A percentile compares a stretch with the other conserved stretches of the same genome.
These are phyloP conservation scores for Podotricha telesiphe DNA, from an alignment of 2,888 invertebrate species.

Conservation along the genomic window DNA sequence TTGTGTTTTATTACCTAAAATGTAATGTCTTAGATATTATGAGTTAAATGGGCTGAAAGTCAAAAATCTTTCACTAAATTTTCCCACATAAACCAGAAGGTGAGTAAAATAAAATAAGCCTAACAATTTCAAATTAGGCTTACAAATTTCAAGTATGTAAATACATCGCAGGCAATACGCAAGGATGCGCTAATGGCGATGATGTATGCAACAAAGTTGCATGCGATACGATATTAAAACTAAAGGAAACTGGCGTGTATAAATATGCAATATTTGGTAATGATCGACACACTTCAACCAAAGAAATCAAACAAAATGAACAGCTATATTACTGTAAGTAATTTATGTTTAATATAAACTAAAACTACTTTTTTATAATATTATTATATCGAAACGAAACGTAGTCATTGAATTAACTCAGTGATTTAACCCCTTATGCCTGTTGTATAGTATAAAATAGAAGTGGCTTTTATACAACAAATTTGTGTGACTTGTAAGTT, in stretches of 20 bases:
- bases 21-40: no score
- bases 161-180: neutral
- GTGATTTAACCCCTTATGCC: no score
- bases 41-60: neutral
- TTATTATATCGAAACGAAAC: neutral
- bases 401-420: no score
- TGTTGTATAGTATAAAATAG: no score
- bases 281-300: conserved; percentile 25
- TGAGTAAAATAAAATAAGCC: neutral
- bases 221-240: conserved; percentile 26
- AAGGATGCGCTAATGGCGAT: conserved; percentile 21
- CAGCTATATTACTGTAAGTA: conserved; percentile 30
- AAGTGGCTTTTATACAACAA: no score
- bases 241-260: conserved; percentile 24
- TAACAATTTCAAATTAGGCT: neutral
- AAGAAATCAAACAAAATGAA: conserved; percentile 31
- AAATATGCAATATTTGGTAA: conserved; percentile 20
- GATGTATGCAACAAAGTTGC: conserved; percentile 17
- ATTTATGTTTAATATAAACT: neutral
- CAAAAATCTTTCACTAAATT: neutral
- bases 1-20: no score
- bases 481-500: no score
- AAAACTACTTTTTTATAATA: neutral
- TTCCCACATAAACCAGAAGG: neutral
- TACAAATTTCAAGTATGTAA: conserved; percentile 7